Evolutionary conservation across 37 sponge, comb jelly and placozoan species (phyloP), one percentile per base, ranked within the genome.

Genomic region (Axinella damicornis): DNA sequence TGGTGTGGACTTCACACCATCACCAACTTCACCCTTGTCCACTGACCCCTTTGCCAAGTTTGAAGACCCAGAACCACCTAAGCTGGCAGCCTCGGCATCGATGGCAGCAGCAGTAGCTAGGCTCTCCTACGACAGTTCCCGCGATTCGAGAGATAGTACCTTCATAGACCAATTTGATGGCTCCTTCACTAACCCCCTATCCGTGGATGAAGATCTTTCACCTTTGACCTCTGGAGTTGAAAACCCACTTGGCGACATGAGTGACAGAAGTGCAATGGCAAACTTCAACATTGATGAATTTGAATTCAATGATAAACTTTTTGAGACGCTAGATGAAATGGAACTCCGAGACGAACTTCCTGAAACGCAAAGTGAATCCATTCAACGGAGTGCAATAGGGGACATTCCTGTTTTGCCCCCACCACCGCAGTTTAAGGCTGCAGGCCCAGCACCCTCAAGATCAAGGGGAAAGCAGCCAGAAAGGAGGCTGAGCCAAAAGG

Each of bases 231-330:
- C 46, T 46, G 46, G 46, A 46, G 46, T 46, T 46, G 46, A 46
- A 46, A 46, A 46, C 46, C 46, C 46, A 9, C 46, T 46, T 46
- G 46, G 46, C 46, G 9, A 46, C 46, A 46, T 46, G 46, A 46
- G 46, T n/a, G n/a, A 56, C 12, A 38, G 0, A 61, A 46, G 12
- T 40, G 53, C 32, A 46, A 38, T 78, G 28, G 53, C 53, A 41
- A 54, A 82, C 20, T 79, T 87, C 37, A 73, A 79, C 25, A 27
- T 79, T 53, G 86, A 58, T 25, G 28, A 64, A 46, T 41, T 85
- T 22, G 86, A 85, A 30, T n/a, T n/a, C n/a, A n/a, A 46, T 46
- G 62, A 35, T n/a, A 58, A 65, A 13, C 46, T 85, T 52, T 36
- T 79, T 79, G 73, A 53, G 32, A 41, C 41, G 9, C 65, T 87